Evolutionary conservation across 1,140 invertebrate genomes (phyloP).

Genomic region (Lucilia sericata): DNA sequence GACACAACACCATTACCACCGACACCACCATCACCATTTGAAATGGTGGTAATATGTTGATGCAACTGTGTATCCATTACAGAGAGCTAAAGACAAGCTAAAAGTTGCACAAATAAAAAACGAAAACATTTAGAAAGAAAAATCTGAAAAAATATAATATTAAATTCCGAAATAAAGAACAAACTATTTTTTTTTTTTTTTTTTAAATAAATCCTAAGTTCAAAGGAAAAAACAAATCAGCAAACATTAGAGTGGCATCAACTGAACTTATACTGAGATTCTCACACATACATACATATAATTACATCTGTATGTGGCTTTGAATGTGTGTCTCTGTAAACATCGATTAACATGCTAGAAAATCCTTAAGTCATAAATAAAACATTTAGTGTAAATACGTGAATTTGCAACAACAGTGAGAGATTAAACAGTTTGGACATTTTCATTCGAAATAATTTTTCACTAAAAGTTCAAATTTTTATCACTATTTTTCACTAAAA

Average conservation of each 20-base stretch:
- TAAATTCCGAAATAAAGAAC: not conserved
- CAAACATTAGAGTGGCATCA: not conserved
- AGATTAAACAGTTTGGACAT: not conserved
- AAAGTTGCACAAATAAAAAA: not conserved
- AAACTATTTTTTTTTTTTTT: not conserved
- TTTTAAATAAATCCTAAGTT: not conserved
- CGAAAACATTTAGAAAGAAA: not conserved
- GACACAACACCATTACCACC: not conserved
- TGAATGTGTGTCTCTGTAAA: not conserved
- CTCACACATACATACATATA: not conserved
- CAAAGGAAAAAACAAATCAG: not conserved
- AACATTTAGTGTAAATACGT: not conserved
- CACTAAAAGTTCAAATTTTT: not conserved
- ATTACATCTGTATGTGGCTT: too few relatives aligned
- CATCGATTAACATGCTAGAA: slow-evolving; percentile 22
- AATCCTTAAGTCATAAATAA: slow-evolving; percentile 24
- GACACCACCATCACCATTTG: slow-evolving; percentile 5
- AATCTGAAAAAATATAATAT: not conserved
- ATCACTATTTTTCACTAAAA: too few relatives aligned
- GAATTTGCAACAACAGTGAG: not conserved
- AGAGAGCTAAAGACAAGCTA: not conserved
- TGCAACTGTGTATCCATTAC: slow-evolving; percentile 32
- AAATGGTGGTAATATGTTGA: slow-evolving; percentile 23
- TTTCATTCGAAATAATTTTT: not conserved
- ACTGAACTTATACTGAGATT: too few relatives aligned